Conservation (phyloP, 2,113 vertebrate genomes). For the Pavo muticus region DNA sequence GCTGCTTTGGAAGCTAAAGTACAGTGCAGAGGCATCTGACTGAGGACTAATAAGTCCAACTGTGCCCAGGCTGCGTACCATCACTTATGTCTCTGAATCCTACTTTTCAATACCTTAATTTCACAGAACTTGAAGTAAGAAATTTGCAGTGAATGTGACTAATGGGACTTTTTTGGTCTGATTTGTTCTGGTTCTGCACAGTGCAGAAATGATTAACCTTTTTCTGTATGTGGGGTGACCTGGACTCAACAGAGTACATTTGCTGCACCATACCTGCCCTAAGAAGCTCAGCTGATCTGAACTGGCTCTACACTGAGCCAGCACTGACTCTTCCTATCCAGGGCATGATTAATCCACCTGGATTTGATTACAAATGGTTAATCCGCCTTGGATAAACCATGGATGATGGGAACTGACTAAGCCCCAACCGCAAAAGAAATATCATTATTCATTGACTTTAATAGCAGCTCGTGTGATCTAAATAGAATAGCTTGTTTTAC, state of each 20-base stretch:
- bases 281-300: accelerated
- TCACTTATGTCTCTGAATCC: not conserved
- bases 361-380: conserved; percentile 59
- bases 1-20: not conserved
- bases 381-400: conserved; percentile 40
- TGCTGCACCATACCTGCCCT: not conserved
- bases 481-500: conserved; percentile 25
- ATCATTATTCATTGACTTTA: conserved; percentile 27
- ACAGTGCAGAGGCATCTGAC: not conserved
- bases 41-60: not conserved
- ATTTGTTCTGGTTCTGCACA: not conserved
- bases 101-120: not conserved
- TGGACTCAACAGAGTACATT: not conserved
- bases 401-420: conserved; percentile 32
- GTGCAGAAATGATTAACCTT: not conserved
- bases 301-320: not conserved
- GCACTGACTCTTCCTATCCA: not conserved
- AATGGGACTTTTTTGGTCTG: not conserved
- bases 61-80: accelerated
- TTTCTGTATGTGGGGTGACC: not conserved
- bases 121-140: not conserved
- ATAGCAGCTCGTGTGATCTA: conserved; percentile 7
- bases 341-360: conserved; percentile 61
- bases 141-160: not conserved
- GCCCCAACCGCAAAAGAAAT: conserved; percentile 3